A percentile compares a stretch with the other conserved stretches of the same genome.
Conservation (phyloP, 1,140 invertebrate species). For the Daktulosphaira vitifoliae region DNA sequence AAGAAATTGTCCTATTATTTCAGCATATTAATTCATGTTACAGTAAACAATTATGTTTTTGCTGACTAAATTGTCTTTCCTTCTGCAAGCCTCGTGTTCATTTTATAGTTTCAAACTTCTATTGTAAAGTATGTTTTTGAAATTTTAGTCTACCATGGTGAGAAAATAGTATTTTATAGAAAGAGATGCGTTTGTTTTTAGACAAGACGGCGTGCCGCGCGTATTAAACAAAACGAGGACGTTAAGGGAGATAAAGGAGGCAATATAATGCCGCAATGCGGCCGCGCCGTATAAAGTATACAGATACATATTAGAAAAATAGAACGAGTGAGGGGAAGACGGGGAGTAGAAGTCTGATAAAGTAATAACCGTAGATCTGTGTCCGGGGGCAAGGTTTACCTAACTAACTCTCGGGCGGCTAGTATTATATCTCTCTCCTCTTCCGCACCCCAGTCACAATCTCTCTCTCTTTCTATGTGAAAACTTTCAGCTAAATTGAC, state of each 20-base stretch:
- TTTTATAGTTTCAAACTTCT: no score
- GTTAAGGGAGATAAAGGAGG: conserved; percentile 32
- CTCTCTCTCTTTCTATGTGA: not conserved
- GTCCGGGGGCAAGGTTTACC: conserved; percentile 32
- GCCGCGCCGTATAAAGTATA: conserved; percentile 6
- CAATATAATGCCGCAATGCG: conserved; percentile 32
- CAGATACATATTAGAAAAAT: not conserved
- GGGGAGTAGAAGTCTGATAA: conserved; percentile 20
- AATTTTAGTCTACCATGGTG: no score
- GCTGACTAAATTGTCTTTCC: no score
- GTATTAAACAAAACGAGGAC: conserved; percentile 34
- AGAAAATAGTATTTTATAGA: conserved; percentile 12
- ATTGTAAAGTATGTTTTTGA: no score
- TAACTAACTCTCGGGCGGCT: conserved; percentile 24
- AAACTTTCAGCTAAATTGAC: conserved; percentile 34
- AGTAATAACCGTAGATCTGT: conserved; percentile 32
- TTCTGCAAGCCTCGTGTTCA: no score
- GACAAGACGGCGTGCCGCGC: not conserved
- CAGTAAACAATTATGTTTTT: no score
- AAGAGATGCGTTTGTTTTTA: conserved; percentile 8
- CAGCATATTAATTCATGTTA: no score
- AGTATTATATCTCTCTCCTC: no score
- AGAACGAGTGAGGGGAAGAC: conserved; percentile 1
- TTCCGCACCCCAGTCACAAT: no score
- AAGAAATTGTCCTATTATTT: no score